These are phyloP conservation scores for Chamaea fasciata DNA, from an alignment of 2,113 vertebrate genomes.

Conservation along the genomic window DNA sequence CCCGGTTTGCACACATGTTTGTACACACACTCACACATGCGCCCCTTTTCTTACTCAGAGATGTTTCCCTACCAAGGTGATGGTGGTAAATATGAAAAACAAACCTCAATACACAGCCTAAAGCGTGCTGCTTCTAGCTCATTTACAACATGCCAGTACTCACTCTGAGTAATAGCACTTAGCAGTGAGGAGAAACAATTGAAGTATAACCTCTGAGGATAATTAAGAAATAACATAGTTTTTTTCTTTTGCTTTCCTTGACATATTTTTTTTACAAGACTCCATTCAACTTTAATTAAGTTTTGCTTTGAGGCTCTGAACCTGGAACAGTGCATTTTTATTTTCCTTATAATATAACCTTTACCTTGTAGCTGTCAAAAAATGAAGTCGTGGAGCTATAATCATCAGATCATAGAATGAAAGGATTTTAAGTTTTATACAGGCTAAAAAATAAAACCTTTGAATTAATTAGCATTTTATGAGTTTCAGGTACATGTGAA, in stretches of 20 bases:
- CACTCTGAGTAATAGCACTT: not conserved
- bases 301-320: not conserved
- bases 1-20: not conserved
- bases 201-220: not conserved
- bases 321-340: not conserved
- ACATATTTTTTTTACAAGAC: not conserved
- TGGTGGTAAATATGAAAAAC: not conserved
- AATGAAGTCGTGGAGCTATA: not conserved
- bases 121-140: not conserved
- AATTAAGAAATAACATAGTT: not conserved
- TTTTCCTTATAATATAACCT: not conserved
- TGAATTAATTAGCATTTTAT: constrained; percentile 3
- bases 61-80: not conserved
- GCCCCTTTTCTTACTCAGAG: not conserved
- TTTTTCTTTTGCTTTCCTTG: not conserved
- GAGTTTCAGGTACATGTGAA: not conserved
- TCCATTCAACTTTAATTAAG: constrained; percentile 39
- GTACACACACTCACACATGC: fast-evolving
- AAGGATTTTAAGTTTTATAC: constrained; percentile 11
- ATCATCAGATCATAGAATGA: not conserved
- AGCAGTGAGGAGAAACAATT: not conserved
- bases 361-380: not conserved
- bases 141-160: not conserved
- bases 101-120: not conserved
- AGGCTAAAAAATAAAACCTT: not conserved